phyloP scores from a whole-genome alignment of 2,888 invertebrate genomes.

The Synergus laeviventris region DNA sequence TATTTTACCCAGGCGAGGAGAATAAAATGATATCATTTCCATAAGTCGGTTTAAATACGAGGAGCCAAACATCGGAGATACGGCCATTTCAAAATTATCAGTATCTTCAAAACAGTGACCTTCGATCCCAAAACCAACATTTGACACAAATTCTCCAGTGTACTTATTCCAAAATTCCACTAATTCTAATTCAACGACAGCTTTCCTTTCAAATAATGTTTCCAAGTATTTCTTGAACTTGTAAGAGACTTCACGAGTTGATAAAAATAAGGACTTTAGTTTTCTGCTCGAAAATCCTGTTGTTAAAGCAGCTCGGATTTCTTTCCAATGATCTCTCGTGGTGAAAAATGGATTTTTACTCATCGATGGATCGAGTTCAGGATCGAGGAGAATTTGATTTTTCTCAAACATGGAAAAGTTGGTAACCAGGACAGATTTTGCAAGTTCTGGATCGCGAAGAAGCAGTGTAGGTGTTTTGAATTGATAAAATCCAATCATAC shows the following conservation, averaged over 20 bases:
- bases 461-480: conserved; percentile 54
- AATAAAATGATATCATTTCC: conserved; percentile 24
- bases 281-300: conserved; percentile 44
- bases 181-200: conserved; percentile 58
- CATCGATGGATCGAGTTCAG: conserved; percentile 55
- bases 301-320: conserved; percentile 44
- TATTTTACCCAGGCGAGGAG: background rate
- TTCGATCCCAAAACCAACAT: conserved; percentile 55
- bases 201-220: conserved; percentile 11
- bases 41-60: background rate
- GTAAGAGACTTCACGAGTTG: conserved; percentile 25
- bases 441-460: conserved; percentile 58
- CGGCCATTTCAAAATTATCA: conserved; percentile 42
- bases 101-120: conserved; percentile 54
- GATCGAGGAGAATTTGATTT: conserved; percentile 53
- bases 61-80: conserved; percentile 43
- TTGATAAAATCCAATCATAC: conserved; percentile 63
- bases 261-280: conserved; percentile 38
- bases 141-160: conserved; percentile 54
- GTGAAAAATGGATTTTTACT: conserved; percentile 60
- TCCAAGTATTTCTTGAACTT: conserved; percentile 43
- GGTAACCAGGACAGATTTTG: conserved; percentile 57
- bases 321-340: conserved; percentile 56
- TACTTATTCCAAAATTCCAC: conserved; percentile 49
- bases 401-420: conserved; percentile 57